Percentiles rank a stretch among this genome's conserved stretches.
Conservation (phyloP, 2,888 invertebrate genomes). For the Perizoma affinitatum region DNA sequence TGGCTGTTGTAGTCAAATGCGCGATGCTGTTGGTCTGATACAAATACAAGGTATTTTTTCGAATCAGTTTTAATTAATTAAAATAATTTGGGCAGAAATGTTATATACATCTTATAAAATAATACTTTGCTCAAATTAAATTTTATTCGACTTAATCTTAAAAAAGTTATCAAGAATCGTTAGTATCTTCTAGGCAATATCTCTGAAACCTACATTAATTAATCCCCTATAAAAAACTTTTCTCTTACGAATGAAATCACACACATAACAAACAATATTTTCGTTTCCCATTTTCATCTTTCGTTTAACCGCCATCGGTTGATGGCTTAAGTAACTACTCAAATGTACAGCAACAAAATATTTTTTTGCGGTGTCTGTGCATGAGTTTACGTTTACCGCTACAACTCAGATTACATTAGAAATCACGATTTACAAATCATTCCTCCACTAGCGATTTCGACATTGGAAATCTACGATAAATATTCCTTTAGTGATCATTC, state of each 20-base stretch:
- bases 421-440: constrained; percentile 17
- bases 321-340: constrained; percentile 12
- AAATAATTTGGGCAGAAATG: too few species aligned
- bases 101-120: too few species aligned
- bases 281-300: constrained; percentile 9
- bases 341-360: constrained; percentile 17
- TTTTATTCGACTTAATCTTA: too few species aligned
- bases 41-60: neutral
- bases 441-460: constrained; percentile 11
- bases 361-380: constrained; percentile 10
- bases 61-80: neutral
- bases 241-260: neutral
- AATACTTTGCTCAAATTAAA: too few species aligned
- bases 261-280: neutral
- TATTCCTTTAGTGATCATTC: constrained; percentile 14
- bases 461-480: constrained; percentile 20
- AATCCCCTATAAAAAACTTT: too few species aligned
- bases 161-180: neutral
- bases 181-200: too few species aligned
- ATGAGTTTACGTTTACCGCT: constrained; percentile 16
- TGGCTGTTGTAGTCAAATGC: constrained; percentile 11
- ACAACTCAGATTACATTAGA: constrained; percentile 14
- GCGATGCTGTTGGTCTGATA: neutral
- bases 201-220: too few species aligned
- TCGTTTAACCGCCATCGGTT: constrained; percentile 14